Base-by-base conservation (phyloP, 2,888 invertebrate genomes). In the Drosophila tripunctata region DNA sequence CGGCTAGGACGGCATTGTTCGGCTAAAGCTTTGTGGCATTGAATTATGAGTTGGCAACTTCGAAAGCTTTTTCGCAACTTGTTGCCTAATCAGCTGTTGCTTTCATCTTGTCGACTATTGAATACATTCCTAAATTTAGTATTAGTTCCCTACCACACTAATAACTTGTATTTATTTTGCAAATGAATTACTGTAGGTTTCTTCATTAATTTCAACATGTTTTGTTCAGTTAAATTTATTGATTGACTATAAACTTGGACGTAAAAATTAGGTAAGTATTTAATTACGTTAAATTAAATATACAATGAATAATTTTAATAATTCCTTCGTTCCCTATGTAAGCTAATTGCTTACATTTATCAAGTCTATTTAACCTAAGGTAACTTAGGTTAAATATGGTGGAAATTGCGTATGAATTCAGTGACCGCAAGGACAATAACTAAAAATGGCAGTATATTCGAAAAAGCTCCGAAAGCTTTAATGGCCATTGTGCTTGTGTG, bases 1-100 rank as follows among this genome's bases (percentile, higher is more conserved):
- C 56, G 35, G 56, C 57, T 36, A 21, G 36, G 47, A 43, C 40
- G 51, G 44, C 7, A 38, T 21, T 40, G 43, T n/a, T 69, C 75
- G 64, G 64, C 55, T 67, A 67, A 71, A 74, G 69, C 75, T 73
- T 54, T 48, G 7, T 79, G 83, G 85, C 86, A 82, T 80, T 83
- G 79, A 78, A 88, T 73, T 81, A 62, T 67, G 58, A 22, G 51
- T 62, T 69, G n/a, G 58, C 63, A 71, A 74, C 62, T 72, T 77
- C 75, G 84, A 88, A 84, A 89, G 89, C 89, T 89, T 90, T 89
- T 88, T 77, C 87, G 79, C 90, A 89, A 89, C 89, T 89, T 89
- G 89, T 89, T 90, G 90, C 89, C 87, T 86, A 79, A 87, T 81
- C 89, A 89, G 89, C 90, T 89, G 89, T 90, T 89, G 88, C 87